phyloP scores from a whole-genome alignment of 1,140 invertebrate genomes.

The Lucilia cuprina region DNA sequence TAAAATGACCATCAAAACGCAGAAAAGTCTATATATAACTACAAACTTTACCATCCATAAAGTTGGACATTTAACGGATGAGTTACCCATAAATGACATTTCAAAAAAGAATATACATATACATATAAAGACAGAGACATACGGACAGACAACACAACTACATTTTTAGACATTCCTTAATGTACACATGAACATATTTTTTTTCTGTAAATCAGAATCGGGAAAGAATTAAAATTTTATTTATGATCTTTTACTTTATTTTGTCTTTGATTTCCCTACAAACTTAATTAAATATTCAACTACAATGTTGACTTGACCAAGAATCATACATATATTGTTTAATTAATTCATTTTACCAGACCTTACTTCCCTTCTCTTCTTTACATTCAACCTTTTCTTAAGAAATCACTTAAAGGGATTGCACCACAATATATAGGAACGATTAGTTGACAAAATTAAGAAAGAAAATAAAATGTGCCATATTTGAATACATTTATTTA shows the following conservation, averaged over 20 bases:
- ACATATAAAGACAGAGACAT: background rate
- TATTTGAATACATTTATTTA: background rate
- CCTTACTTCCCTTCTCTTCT: background rate
- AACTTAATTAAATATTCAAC: background rate
- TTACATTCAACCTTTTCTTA: background rate
- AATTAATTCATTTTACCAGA: background rate
- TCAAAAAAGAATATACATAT: background rate
- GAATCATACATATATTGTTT: background rate
- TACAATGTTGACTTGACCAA: background rate
- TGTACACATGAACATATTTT: background rate
- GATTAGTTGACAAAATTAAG: background rate
- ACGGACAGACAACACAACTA: background rate
- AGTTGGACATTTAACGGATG: slow-evolving; percentile 3
- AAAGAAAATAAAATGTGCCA: background rate
- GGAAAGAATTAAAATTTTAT: background rate
- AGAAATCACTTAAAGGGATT: background rate
- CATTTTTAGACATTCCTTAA: slow-evolving; percentile 1
- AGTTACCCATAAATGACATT: background rate
- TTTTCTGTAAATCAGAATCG: background rate
- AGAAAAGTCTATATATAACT: background rate
- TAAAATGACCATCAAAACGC: background rate
- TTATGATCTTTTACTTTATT: background rate
- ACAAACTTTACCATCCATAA: background rate
- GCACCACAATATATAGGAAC: background rate
- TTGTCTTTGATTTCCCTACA: background rate